Base-by-base conservation (phyloP, 2,113 vertebrate genomes). In the Perca fluviatilis region DNA sequence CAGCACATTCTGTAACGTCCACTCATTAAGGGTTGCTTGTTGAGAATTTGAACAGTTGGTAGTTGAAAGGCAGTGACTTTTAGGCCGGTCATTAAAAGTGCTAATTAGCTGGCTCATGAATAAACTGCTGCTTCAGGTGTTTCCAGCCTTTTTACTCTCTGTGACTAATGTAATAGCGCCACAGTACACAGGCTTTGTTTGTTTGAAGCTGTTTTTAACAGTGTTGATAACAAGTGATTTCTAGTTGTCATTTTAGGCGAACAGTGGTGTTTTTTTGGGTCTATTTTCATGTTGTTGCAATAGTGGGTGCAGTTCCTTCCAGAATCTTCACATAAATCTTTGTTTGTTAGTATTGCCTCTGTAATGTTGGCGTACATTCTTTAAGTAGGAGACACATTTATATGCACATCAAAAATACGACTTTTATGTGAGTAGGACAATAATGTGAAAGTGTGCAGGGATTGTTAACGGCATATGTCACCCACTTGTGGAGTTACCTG, bases 71-170 rank as follows among this genome's bases (percentile, higher is more conserved):
- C 27, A 60, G 50, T 36, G 50, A 69, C 67, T 69, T 69, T 54
- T 54, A 36, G 67, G 12, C 50, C 9, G 50, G 50, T n/a, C 67
- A 54, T 69, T 54, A 69, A 69, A 69, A 54, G 67, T 69, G 50
- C 27, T 53, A 69, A 69, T 54, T 69, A 54, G 30, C 50, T 10
- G 50, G 50, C 50, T 54, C 12, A 21, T 69, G 30, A 54, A 40
- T 54, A 54, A 54, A 69, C 50, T 40, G 50, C 67, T 36, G 19
- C 30, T 54, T 69, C 66, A 69, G 49, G 27, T 13, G 65, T 50
- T 67, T 50, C 16, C 65, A 18, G 10, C 47, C 65, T 5, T 33
- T 15, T 68, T 68, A n/a, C 49, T 33, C 18, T 51, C 47, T 50
- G 65, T 27, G 47, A 67, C 15, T 50, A 13, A 67, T 30, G 16